Conservation (phyloP, 2,888 invertebrate species). For the Rhamphomyia laevipes region DNA sequence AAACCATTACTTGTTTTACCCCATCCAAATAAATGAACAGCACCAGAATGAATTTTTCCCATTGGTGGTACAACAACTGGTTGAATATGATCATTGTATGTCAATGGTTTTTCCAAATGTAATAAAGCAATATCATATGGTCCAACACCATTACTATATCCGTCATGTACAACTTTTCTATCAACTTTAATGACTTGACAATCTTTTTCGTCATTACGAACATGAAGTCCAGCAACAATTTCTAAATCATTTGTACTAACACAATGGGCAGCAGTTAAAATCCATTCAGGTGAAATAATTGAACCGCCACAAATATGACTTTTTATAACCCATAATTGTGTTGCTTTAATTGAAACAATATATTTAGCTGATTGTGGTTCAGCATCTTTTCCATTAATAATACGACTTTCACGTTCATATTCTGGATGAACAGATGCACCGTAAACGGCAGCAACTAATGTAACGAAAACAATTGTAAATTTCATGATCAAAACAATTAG, state of each 20-base stretch:
- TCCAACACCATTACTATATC: slow-evolving; percentile 32
- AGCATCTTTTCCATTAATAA: slow-evolving; percentile 34
- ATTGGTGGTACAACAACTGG: slow-evolving; percentile 31
- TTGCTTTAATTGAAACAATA: slow-evolving; percentile 31
- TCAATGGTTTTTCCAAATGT: slow-evolving; percentile 23
- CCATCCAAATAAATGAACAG: slow-evolving; percentile 37
- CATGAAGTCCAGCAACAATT: slow-evolving; percentile 38
- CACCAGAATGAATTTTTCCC: slow-evolving; percentile 23
- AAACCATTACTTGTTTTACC: slow-evolving; percentile 24
- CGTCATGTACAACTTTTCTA: slow-evolving; percentile 27
- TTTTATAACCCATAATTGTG: slow-evolving; percentile 17
- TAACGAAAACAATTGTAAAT: neutral
- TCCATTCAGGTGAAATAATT: slow-evolving; percentile 31
- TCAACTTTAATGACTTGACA: slow-evolving; percentile 26
- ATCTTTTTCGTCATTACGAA: slow-evolving; percentile 19
- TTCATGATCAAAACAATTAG: neutral
- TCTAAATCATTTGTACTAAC: slow-evolving; percentile 20
- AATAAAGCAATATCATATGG: slow-evolving; percentile 45
- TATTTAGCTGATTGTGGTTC: slow-evolving; percentile 36
- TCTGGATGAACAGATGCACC: neutral
- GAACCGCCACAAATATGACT: slow-evolving; percentile 39
- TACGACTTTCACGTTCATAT: slow-evolving; percentile 23
- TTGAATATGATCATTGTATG: slow-evolving; percentile 26
- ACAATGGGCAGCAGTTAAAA: slow-evolving; percentile 38
- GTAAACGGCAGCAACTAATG: neutral